Evolutionary conservation across 1,140 invertebrate species (phyloP).

Genomic region (Drosophila melanogaster): Release_6_plus_ISO1_MT NT_033777.3:9957501-9958000

Average conservation of each 20-base stretch:
- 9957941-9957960: slow-evolving; percentile 49
- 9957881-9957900: slow-evolving; percentile 53
- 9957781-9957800: slow-evolving; percentile 32
- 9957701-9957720: slow-evolving; percentile 25
- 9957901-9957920: slow-evolving; percentile 57
- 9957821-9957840: slow-evolving; percentile 49
- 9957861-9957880: slow-evolving; percentile 16
- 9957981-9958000: neutral
- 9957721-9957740: slow-evolving; percentile 17
- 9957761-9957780: neutral
- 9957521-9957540: slow-evolving; percentile 3
- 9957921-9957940: slow-evolving; percentile 58
- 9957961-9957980: neutral
- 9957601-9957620: slow-evolving; percentile 28
- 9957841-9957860: slow-evolving; percentile 31
- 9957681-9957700: slow-evolving; percentile 55
- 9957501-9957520: neutral
- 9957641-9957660: slow-evolving; percentile 24
- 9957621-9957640: neutral
- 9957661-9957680: slow-evolving; percentile 35
- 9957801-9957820: slow-evolving; percentile 63
- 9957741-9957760: slow-evolving; percentile 14
- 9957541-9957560: slow-evolving; percentile 16
- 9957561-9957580: slow-evolving; percentile 28
- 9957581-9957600: slow-evolving; percentile 49